Evolutionary conservation across 2,888 invertebrate genomes (phyloP), one percentile per base, ranked within the genome.

Genomic region (Epistrophe eligans): DNA sequence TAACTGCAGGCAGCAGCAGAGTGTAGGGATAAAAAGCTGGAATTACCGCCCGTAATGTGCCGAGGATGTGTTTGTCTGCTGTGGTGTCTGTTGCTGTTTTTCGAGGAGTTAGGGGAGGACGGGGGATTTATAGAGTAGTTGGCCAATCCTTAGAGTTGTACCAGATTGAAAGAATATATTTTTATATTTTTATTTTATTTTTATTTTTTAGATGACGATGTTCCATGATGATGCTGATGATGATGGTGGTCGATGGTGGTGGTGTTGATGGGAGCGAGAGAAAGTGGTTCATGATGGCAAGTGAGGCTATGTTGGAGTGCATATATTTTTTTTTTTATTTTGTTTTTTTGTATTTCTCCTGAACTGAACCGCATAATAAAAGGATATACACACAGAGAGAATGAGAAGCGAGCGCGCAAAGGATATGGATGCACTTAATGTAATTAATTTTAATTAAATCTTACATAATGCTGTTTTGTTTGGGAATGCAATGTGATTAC

Each of bases 401-500:
- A 55, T 15, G 62, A 50, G 40, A 55, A 32, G 24, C 24, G 15
- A 62, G 57, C 76, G 64, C 77, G 17, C 55, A 73, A 77, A 79
- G 83, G 82, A 84, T 83, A 77, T 88, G 84, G 84, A 84, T 88
- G 88, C 88, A 88, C 88, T 88, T 88, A 88, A 88, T 80, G 88
- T 88, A 88, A 88, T 88, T 88, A 88, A 88, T 84, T 88, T 88
- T 88, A 88, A 88, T 88, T 88, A 88, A 88, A 88, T 88, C 88
- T 88, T 88, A 88, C 88, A 88, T 88, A 88, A 88, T 84, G 84
- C 84, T 87, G 87, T 87, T 82, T 87, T 83, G 87, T 87, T 87
- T 87, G 87, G 83, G 83, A 83, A 76, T 79, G 87, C 72, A 38
- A 76, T 83, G 83, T 83, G 74, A 76, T 87, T 83, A 83, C 83